These are phyloP conservation scores for Pediacus dermestoides DNA, from an alignment of 2,888 invertebrate genomes.

Conservation along the genomic window DNA sequence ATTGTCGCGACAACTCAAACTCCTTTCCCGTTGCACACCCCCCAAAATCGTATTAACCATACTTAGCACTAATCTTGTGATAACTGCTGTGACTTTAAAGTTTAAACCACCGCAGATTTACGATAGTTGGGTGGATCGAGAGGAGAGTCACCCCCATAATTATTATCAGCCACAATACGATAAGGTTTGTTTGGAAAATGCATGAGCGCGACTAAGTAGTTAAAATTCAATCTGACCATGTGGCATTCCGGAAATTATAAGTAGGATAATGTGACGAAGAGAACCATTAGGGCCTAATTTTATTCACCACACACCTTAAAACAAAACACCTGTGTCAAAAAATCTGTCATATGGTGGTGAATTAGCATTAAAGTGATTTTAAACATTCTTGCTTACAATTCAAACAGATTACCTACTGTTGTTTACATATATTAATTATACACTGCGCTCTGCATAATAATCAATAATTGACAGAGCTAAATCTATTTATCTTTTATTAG, in stretches of 20 bases:
- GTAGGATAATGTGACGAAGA: conserved; percentile 25
- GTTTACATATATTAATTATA: no score
- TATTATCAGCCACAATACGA: no score
- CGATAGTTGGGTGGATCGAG: no score
- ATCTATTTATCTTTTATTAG: no score
- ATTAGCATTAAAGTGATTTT: conserved; percentile 22
- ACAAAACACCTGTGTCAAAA: conserved; percentile 30
- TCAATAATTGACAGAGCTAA: no score
- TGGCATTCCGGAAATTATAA: conserved; percentile 31
- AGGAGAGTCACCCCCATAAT: no score
- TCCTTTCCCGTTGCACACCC: conserved; percentile 23
- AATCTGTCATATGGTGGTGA: conserved; percentile 29
- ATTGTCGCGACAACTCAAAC: conserved; percentile 29
- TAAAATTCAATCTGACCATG: conserved; percentile 26
- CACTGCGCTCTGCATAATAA: no score
- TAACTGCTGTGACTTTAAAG: conserved; percentile 21
- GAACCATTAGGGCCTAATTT: conserved; percentile 30
- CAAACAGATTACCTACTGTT: conserved; percentile 21
- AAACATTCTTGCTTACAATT: conserved; percentile 21
- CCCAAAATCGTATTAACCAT: conserved; percentile 24
- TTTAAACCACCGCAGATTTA: conserved; percentile 24
- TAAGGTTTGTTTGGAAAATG: no score
- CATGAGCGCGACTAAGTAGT: no score
- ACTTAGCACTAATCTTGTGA: conserved; percentile 24
- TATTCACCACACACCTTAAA: conserved; percentile 27